Conservation (phyloP, 37 sponge, comb jelly and placozoan genomes). For the Hexactinellida sp. region DNA sequence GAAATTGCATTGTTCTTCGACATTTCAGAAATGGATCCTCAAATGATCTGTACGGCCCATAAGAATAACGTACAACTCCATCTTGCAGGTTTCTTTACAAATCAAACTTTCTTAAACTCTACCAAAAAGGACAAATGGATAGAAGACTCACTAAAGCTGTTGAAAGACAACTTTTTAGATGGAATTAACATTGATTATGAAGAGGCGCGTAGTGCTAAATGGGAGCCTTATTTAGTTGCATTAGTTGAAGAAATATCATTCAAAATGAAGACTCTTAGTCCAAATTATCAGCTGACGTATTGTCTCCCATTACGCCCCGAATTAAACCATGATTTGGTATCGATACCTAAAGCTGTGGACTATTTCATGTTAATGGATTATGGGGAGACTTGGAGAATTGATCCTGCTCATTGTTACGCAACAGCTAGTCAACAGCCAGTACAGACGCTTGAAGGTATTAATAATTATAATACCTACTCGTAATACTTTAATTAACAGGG, state of each 20-base stretch:
- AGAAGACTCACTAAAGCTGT: not conserved
- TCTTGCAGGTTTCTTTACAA: not conserved
- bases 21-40: not conserved
- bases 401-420: not conserved
- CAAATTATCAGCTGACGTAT: not conserved
- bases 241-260: not conserved
- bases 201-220: not conserved
- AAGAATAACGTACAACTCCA: conserved; percentile 8
- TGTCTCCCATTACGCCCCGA: not conserved
- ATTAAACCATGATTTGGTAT: not conserved
- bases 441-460: no score
- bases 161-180: not conserved
- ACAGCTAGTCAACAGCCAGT: not conserved
- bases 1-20: not conserved
- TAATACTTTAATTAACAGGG: no score
- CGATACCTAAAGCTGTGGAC: not conserved
- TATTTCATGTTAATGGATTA: conserved; percentile 11
- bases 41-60: not conserved
- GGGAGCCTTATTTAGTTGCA: not conserved
- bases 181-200: conserved; percentile 7
- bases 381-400: not conserved
- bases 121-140: not conserved
- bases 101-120: not conserved
- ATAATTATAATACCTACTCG: no score
- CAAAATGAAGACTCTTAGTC: not conserved